A percentile compares a stretch with the other conserved stretches of the same genome.
phyloP scores from a whole-genome alignment of 2,888 invertebrate genomes.

The Sinopyrophorus schimmeli region DNA sequence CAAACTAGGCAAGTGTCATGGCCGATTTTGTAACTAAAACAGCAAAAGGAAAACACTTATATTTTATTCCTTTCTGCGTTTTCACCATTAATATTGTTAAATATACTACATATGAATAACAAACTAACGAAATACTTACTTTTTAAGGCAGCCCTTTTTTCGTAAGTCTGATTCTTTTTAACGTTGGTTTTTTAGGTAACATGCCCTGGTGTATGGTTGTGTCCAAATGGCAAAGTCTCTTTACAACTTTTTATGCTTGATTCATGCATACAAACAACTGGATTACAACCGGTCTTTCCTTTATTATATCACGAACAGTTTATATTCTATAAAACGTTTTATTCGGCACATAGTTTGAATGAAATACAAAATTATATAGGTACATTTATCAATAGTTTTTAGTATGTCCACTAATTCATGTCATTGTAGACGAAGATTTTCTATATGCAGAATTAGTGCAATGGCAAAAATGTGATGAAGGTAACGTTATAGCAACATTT shows the following conservation, averaged over 20 bases:
- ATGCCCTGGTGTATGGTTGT: constrained; percentile 86
- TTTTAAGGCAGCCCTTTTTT: constrained; percentile 1
- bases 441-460: constrained; percentile 69
- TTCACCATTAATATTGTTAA: too few relatives aligned
- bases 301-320: constrained; percentile 72
- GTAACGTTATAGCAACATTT: constrained; percentile 65
- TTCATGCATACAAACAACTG: constrained; percentile 68
- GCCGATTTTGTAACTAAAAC: too few relatives aligned
- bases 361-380: constrained; percentile 56
- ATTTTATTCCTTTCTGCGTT: too few relatives aligned
- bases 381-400: constrained; percentile 45
- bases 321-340: constrained; percentile 66
- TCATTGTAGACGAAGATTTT: constrained; percentile 60
- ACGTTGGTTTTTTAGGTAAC: constrained; percentile 61
- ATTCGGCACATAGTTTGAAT: constrained; percentile 52
- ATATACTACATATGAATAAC: too few relatives aligned
- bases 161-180: background rate
- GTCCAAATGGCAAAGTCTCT: constrained; percentile 76
- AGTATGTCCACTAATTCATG: background rate
- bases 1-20: too few relatives aligned
- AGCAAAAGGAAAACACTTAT: too few relatives aligned
- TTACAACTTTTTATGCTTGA: constrained; percentile 71
- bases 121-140: too few relatives aligned
- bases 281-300: constrained; percentile 71
- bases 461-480: constrained; percentile 58